Conservation (phyloP, 2,797 vertebrate species). For the Petrocephalus schoutedeni region DNA sequence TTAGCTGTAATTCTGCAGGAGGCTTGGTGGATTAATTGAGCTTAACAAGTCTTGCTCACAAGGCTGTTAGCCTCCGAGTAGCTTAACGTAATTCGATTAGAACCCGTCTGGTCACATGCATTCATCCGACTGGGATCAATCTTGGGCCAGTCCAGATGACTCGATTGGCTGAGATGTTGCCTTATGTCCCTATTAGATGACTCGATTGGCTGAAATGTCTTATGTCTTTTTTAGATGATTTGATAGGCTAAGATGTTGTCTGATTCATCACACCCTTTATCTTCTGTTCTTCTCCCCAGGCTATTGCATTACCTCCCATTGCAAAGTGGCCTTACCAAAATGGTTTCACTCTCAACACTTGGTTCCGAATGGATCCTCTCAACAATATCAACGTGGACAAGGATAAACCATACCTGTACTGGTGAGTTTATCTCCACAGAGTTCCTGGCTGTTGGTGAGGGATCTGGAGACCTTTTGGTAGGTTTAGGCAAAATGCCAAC, state of each 20-base stretch:
- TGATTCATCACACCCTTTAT: neutral
- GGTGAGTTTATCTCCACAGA: conserved; percentile 65
- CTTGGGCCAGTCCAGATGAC: neutral
- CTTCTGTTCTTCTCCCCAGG: conserved; percentile 55
- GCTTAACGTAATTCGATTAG: neutral
- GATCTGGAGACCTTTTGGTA: conserved; percentile 24
- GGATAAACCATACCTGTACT: conserved; percentile 98
- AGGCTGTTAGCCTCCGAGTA: neutral
- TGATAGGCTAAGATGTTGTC: neutral
- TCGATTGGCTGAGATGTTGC: neutral
- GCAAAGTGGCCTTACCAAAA: conserved; percentile 99
- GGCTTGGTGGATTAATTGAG: conserved; percentile 4
- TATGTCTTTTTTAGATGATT: neutral
- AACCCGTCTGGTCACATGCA: neutral
- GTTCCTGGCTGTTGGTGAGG: neutral
- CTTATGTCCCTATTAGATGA: neutral
- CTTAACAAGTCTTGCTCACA: neutral
- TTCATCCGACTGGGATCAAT: conserved; percentile 6
- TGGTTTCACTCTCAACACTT: conserved; percentile 97
- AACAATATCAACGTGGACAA: conserved; percentile 99
- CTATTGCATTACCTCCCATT: conserved; percentile 96
- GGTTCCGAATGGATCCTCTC: conserved; percentile 98
- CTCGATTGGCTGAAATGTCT: neutral
- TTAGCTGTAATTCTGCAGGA: conserved; percentile 5
- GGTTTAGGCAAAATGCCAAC: conserved; percentile 4